Base-by-base conservation (phyloP, 2,797 vertebrate species). In the Sebastes flavidus region DNA sequence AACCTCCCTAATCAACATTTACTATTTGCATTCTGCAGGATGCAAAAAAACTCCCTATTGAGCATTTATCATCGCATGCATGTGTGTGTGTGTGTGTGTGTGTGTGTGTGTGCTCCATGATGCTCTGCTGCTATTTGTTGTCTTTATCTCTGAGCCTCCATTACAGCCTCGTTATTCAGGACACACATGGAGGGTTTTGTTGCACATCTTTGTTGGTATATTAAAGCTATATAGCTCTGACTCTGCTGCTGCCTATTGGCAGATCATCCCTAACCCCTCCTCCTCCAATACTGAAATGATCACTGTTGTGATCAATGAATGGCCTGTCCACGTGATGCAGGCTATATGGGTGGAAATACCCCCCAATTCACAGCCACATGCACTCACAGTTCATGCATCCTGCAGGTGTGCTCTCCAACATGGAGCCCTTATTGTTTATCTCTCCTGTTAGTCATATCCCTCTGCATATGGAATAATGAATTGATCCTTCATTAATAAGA, bases 251-350 rank as follows among this genome's bases (percentile, higher is more conserved):
- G 75, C 62, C 2, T 69, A 81, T 60, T 90, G 88, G 88, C 91
- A 90, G 80, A 75, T 42, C 63, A 30, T 65, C 77, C 38, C 14
- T 16, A 30, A 36, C 54, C 79, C 36, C 58, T 32, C 75, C 10
- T 52, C 56, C 27, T 36, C 34, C 34, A 59, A 67, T 61, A 65
- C 81, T 69, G 78, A 87, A 71, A 73, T 62, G 79, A 86, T 87
- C 80, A 85, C 82, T 87, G 84, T 81, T 87, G 73, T 78, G 86
- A 92, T 94, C 92, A 87, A 88, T 92, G 85, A 29, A 60, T 54
- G 52, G 63, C 72, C 1, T 6, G 25, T 77, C 78, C 91, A 91
- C 77, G 85, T 92, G 91, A 94, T 86, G 62, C 5, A 61, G 65
- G 16, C 80, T 65, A 61, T 65, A 65, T 88, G 83, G 88, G 81